Conservation (phyloP, 2,797 vertebrate genomes). For the Hirundo rustica region DNA sequence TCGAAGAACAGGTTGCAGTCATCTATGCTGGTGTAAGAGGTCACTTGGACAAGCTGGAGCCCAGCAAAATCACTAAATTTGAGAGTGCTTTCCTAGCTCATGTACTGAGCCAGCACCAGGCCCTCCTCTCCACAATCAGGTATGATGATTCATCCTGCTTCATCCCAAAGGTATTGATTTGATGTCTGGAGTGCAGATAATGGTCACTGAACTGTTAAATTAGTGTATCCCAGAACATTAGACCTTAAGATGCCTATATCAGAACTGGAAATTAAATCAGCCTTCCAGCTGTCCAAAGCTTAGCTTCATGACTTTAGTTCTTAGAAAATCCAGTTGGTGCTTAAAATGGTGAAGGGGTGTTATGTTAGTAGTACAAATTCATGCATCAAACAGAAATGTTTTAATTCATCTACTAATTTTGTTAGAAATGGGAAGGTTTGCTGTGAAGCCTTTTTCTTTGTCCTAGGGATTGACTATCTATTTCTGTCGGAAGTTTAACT, state of each 20-base stretch:
- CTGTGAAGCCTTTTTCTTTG: neutral
- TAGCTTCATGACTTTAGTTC: neutral
- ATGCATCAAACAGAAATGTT: neutral
- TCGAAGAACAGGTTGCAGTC: constrained; percentile 96
- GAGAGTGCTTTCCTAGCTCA: constrained; percentile 94
- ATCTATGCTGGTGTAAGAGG: constrained; percentile 98
- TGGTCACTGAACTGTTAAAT: neutral
- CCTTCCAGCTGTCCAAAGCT: neutral
- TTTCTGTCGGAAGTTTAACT: neutral
- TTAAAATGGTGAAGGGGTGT: neutral
- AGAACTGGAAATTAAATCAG: neutral
- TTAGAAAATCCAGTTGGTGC: neutral
- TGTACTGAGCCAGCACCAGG: constrained; percentile 89
- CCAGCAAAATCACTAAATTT: constrained; percentile 96
- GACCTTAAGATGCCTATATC: neutral
- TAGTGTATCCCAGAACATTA: neutral
- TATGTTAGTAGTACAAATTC: neutral
- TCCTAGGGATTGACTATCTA: neutral
- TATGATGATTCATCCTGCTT: constrained; percentile 45
- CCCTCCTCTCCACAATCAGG: constrained; percentile 86
- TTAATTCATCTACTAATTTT: neutral
- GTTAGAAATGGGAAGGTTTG: neutral
- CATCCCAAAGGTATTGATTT: neutral
- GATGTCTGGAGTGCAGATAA: neutral
- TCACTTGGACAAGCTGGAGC: constrained; percentile 95